Percentiles rank a stretch among this genome's conserved stretches.
These are phyloP conservation scores for Mesodorylaimus sp. DNA, from an alignment of 2,888 invertebrate genomes.

Conservation along the genomic window DNA sequence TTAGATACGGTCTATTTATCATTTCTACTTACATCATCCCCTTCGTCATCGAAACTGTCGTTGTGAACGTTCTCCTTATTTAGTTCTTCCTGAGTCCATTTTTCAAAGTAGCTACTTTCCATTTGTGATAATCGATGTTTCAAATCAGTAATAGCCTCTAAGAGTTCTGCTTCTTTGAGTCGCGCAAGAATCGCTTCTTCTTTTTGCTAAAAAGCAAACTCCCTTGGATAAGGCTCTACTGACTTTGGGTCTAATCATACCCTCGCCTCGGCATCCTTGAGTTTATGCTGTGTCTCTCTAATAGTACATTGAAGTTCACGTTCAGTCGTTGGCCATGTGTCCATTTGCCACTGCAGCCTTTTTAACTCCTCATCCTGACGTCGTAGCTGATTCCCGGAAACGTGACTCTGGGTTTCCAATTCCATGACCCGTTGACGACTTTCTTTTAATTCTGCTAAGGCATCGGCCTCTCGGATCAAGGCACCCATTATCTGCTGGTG, in stretches of 20 bases:
- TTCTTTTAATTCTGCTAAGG: conserved; percentile 79
- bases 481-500: conserved; percentile 91
- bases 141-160: conserved; percentile 76
- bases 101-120: conserved; percentile 47
- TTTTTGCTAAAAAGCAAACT: conserved; percentile 43
- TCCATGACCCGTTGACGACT: conserved; percentile 84
- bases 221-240: too few species aligned
- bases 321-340: conserved; percentile 51
- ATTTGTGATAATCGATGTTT: conserved; percentile 78
- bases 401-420: conserved; percentile 60
- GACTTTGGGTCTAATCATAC: too few species aligned
- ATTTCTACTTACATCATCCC: too few species aligned
- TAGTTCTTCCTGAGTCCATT: background rate
- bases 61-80: background rate
- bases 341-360: conserved; percentile 56
- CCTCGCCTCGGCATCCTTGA: conserved; percentile 1
- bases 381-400: conserved; percentile 39
- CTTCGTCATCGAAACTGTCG: too few species aligned
- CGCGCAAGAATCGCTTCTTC: conserved; percentile 81
- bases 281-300: background rate
- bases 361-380: conserved; percentile 85
- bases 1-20: too few species aligned
- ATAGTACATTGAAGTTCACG: conserved; percentile 2
- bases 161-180: conserved; percentile 80
- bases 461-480: conserved; percentile 75